phyloP scores from a whole-genome alignment of 2,797 vertebrate species.

The Macroramphosus scolopax region DNA sequence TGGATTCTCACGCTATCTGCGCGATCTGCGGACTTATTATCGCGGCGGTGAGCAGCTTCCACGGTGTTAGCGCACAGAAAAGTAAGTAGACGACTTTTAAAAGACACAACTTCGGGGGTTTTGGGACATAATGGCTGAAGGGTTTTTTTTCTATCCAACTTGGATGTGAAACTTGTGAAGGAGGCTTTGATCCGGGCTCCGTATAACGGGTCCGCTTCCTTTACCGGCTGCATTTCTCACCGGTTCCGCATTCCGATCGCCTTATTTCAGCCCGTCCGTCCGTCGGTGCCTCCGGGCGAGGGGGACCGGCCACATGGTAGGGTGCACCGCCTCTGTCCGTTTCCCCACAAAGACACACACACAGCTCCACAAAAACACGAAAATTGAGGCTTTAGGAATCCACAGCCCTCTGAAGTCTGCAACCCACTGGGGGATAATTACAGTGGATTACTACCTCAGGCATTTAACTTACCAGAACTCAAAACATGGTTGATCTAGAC shows the following conservation, averaged over 20 bases:
- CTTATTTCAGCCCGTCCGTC: conserved; percentile 74
- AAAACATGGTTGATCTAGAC: conserved; percentile 14
- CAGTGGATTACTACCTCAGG: too few relatives aligned
- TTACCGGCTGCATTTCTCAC: conserved; percentile 75
- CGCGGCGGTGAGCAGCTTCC: conserved; percentile 57
- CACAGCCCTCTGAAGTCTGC: conserved; percentile 33
- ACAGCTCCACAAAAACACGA: background rate
- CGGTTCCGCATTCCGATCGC: conserved; percentile 83
- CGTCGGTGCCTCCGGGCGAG: conserved; percentile 44
- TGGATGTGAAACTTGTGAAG: too few relatives aligned
- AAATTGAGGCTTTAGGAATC: conserved; percentile 12
- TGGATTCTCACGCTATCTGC: conserved; percentile 66
- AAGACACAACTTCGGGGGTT: background rate
- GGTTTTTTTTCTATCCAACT: too few relatives aligned
- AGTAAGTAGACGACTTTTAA: conserved; percentile 61
- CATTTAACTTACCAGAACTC: conserved; percentile 28
- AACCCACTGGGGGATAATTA: too few relatives aligned
- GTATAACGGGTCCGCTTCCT: conserved; percentile 73
- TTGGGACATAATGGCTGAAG: too few relatives aligned
- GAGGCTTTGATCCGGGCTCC: conserved; percentile 46
- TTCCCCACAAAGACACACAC: conserved; percentile 20
- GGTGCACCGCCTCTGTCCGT: conserved; percentile 27
- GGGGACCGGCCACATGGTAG: conserved; percentile 49
- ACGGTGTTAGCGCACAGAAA: conserved; percentile 69
- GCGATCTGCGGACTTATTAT: conserved; percentile 69